Evolutionary conservation across 2,113 vertebrate species (phyloP).

Genomic region (Petrocephalus zakoni): DNA sequence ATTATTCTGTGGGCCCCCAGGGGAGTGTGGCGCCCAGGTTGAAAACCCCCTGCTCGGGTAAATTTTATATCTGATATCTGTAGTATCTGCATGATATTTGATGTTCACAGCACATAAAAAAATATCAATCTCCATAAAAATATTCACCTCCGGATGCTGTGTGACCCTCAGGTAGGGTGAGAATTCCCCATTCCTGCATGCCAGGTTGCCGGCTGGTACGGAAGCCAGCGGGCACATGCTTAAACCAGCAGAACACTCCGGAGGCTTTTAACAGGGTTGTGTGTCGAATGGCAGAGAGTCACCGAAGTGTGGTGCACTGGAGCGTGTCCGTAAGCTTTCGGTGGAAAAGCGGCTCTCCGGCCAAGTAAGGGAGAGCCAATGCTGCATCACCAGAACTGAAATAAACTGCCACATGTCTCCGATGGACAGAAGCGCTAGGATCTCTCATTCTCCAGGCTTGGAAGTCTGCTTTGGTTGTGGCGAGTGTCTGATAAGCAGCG

Average conservation of each 20-base stretch:
- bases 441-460: not conserved
- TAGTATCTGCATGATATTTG: not conserved
- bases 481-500: not conserved
- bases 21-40: not conserved
- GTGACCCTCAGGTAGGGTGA: not conserved
- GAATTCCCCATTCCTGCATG: not conserved
- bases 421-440: not conserved
- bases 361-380: not conserved
- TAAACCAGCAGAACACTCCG: not conserved
- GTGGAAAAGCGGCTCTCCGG: not conserved
- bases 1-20: not conserved
- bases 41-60: not conserved
- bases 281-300: not conserved
- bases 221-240: not conserved
- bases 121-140: not conserved
- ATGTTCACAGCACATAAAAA: not conserved
- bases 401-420: not conserved
- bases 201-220: not conserved
- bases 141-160: not conserved
- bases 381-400: not conserved
- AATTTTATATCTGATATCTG: not conserved
- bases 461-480: not conserved
- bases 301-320: not conserved
- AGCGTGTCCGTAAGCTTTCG: not conserved
- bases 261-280: not conserved